Percentiles rank a stretch among this genome's conserved stretches.
phyloP scores from a whole-genome alignment of 2,888 invertebrate species.

The Zaprionus bogoriensis region DNA sequence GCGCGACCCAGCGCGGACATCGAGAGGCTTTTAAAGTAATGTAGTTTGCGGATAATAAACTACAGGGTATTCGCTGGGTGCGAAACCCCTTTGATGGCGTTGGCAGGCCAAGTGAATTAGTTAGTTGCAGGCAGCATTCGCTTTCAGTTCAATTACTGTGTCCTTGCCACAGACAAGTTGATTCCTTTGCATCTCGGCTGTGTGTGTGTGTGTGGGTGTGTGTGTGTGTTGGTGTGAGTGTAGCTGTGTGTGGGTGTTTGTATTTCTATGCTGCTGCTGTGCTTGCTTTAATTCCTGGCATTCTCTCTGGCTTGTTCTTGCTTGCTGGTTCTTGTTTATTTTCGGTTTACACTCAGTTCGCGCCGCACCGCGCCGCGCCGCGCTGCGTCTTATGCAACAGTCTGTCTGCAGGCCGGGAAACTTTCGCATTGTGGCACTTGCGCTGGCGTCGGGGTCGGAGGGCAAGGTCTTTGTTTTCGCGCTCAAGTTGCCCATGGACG shows the following conservation, averaged over 20 bases:
- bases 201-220: background rate
- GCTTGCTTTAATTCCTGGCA: slow-evolving; percentile 22
- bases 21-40: too few species aligned
- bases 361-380: slow-evolving; percentile 13
- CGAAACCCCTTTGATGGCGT: background rate
- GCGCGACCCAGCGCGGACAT: slow-evolving; percentile 9
- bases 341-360: slow-evolving; percentile 41
- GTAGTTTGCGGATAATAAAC: background rate
- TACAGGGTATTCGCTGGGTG: background rate
- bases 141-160: slow-evolving; percentile 8
- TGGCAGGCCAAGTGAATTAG: background rate
- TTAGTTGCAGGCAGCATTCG: background rate
- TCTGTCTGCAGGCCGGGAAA: slow-evolving; percentile 18
- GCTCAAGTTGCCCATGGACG: slow-evolving; percentile 43
- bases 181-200: slow-evolving; percentile 8
- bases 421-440: slow-evolving; percentile 40
- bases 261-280: background rate
- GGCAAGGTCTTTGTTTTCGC: slow-evolving; percentile 45
- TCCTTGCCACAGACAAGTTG: slow-evolving; percentile 26
- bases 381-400: slow-evolving; percentile 47
- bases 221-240: background rate
- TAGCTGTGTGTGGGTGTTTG: background rate
- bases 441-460: slow-evolving; percentile 11
- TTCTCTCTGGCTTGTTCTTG: slow-evolving; percentile 6
- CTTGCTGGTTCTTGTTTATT: slow-evolving; percentile 19